Conservation (phyloP, 2,113 vertebrate genomes). For the Ahaetulla prasina region DNA sequence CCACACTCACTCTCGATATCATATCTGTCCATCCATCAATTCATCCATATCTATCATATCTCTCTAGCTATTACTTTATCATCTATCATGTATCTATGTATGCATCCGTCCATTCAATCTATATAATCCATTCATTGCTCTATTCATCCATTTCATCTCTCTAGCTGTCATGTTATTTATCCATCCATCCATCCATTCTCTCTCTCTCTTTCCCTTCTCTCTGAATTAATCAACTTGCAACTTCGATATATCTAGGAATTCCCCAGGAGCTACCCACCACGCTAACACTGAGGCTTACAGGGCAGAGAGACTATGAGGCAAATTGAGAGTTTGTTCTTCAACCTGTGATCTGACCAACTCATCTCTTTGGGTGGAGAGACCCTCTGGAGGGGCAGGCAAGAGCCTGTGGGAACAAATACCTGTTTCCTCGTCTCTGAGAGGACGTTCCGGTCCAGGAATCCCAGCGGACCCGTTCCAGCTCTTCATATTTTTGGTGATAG, state of each 20-base stretch:
- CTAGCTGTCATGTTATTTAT: no score
- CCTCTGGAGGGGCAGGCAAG: not conserved
- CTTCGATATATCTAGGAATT: not conserved
- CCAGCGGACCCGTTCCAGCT: constrained; percentile 58
- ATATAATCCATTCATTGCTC: no score
- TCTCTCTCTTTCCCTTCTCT: no score
- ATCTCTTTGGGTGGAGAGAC: not conserved
- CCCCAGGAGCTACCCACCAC: not conserved
- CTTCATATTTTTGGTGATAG: constrained; percentile 54
- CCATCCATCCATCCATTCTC: no score
- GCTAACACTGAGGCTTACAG: not conserved
- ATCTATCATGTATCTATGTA: no score
- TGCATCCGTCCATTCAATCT: no score
- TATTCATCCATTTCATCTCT: no score
- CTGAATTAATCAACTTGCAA: not conserved
- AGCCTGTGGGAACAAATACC: constrained; percentile 27
- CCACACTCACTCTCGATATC: no score
- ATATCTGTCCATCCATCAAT: no score
- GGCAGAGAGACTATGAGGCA: not conserved
- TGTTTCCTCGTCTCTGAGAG: constrained; percentile 57
- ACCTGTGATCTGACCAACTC: not conserved
- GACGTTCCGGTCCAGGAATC: constrained; percentile 55
- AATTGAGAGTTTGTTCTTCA: not conserved
- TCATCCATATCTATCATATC: no score
- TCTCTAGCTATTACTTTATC: no score